phyloP scores from a whole-genome alignment of 2,888 invertebrate species.

The Ditula angustiorana region DNA sequence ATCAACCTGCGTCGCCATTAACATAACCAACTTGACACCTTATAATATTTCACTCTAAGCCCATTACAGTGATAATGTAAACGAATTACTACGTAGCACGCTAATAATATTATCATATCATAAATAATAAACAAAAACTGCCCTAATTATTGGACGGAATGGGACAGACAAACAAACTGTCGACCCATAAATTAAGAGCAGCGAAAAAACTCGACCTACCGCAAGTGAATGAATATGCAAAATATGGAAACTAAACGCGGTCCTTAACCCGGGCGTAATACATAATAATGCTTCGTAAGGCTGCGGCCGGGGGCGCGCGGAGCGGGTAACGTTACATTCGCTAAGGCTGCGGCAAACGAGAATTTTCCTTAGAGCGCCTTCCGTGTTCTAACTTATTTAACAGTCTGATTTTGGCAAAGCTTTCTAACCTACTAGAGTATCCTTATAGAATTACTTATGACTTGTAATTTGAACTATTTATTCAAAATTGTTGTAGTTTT shows the following conservation, averaged over 20 bases:
- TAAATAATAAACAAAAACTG: constrained; percentile 33
- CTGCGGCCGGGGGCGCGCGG: constrained; percentile 4
- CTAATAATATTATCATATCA: constrained; percentile 34
- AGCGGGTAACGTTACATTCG: neutral
- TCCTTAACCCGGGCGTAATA: constrained; percentile 44
- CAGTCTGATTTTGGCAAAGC: too few species aligned
- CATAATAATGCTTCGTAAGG: constrained; percentile 37
- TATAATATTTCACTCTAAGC: constrained; percentile 10
- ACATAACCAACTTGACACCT: constrained; percentile 8
- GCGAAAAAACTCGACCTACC: constrained; percentile 64
- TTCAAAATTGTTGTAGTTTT: too few species aligned
- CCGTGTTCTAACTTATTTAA: neutral
- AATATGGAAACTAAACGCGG: constrained; percentile 57
- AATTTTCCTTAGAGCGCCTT: neutral
- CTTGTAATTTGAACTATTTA: too few species aligned
- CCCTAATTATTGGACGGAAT: constrained; percentile 20
- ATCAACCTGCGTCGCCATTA: neutral
- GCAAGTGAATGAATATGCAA: constrained; percentile 65
- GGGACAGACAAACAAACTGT: constrained; percentile 31
- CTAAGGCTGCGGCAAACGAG: neutral
- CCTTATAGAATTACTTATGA: too few species aligned
- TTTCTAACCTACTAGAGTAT: too few species aligned
- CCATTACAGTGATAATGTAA: constrained; percentile 7
- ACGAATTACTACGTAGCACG: neutral
- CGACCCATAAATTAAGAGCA: constrained; percentile 48